Evolutionary conservation across 2,113 vertebrate species (phyloP).

Genomic region (Ginglymostoma cirratum): DNA sequence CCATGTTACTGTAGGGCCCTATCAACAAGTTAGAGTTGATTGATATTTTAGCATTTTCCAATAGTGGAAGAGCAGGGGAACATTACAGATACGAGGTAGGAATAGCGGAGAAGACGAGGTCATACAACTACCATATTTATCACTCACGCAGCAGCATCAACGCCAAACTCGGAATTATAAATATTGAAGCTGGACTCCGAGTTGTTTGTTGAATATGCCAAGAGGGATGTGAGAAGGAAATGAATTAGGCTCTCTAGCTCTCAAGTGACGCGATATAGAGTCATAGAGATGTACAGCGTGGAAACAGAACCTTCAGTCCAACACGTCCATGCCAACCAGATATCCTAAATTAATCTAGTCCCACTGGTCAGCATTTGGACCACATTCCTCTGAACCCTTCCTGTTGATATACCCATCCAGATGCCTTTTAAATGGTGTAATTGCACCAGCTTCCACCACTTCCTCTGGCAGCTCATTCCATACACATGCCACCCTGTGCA

Average conservation of each 20-base stretch:
- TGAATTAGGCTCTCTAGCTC: not conserved
- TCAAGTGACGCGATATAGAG: not conserved
- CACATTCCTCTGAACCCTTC: no score
- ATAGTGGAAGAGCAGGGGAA: not conserved
- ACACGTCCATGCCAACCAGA: no score
- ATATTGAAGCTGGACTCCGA: not conserved
- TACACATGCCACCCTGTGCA: no score
- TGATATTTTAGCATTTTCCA: not conserved
- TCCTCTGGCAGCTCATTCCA: no score
- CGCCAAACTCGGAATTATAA: not conserved
- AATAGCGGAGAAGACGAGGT: not conserved
- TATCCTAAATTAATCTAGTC: no score
- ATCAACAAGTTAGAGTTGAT: slow-evolving; percentile 15
- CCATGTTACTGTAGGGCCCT: not conserved
- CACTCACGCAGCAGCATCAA: not conserved
- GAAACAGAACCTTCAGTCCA: no score
- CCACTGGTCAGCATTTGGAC: no score
- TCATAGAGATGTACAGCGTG: not conserved
- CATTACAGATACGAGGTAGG: not conserved
- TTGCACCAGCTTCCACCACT: no score
- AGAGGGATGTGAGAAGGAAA: not conserved
- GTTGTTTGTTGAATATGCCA: not conserved
- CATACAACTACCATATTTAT: not conserved
- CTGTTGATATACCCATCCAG: no score
- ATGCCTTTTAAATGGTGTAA: no score